Evolutionary conservation across 1,140 invertebrate genomes (phyloP), one percentile per base, ranked within the genome.

Genomic region (Psix sp.): DNA sequence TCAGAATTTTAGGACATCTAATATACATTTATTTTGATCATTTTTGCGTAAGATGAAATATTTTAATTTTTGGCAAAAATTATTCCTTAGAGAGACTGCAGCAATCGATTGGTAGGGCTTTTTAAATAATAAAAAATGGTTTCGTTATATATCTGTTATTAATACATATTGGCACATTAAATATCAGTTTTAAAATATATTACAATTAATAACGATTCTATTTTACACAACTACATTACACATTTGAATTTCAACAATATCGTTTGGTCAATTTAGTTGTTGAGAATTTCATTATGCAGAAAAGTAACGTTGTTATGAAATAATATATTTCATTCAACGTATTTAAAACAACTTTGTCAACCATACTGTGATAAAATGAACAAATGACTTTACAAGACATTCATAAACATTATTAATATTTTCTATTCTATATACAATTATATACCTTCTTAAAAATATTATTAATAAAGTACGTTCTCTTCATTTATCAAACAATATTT

Each of bases 1-100:
- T n/a, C n/a, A n/a, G n/a, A n/a, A n/a, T n/a, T n/a, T n/a, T n/a
- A n/a, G n/a, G n/a, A n/a, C n/a, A n/a, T n/a, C n/a, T n/a, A n/a
- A n/a, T n/a, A n/a, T n/a, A n/a, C n/a, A n/a, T n/a, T n/a, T n/a
- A n/a, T n/a, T n/a, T n/a, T n/a, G n/a, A n/a, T n/a, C n/a, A n/a
- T n/a, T n/a, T n/a, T n/a, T n/a, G n/a, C n/a, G n/a, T n/a, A n/a
- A n/a, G n/a, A n/a, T n/a, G n/a, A n/a, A n/a, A n/a, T n/a, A n/a
- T n/a, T n/a, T n/a, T n/a, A n/a, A n/a, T n/a, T 45, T 18, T 14
- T 43, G n/a, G 38, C 49, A 54, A n/a, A n/a, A n/a, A n/a, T n/a
- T n/a, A n/a, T n/a, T n/a, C n/a, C n/a, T 20, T 46, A 60, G 70
- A 74, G 62, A 74, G 70, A 38, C 70, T 74, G 70, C 70, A 74